These are phyloP conservation scores for Brachynemurus nebulosus DNA, from an alignment of 2,888 invertebrate species.

Conservation along the genomic window DNA sequence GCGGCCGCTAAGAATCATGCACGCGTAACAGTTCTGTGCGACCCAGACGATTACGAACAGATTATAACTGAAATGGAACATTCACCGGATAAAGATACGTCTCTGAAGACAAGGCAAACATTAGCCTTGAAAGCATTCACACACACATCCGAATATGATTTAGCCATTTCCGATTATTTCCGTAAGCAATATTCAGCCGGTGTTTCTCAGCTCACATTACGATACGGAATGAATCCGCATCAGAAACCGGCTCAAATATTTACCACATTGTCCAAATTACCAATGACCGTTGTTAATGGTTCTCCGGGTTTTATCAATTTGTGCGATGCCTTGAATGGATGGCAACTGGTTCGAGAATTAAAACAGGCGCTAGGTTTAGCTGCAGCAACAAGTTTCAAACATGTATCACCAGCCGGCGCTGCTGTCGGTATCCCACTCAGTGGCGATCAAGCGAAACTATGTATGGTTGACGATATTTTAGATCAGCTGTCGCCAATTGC, in stretches of 20 bases:
- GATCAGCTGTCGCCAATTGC: constrained; percentile 67
- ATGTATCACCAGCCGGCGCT: constrained; percentile 96
- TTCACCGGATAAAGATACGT: constrained; percentile 52
- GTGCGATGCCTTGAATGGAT: constrained; percentile 93
- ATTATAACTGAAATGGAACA: constrained; percentile 58
- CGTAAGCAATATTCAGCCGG: constrained; percentile 74
- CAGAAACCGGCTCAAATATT: constrained; percentile 92
- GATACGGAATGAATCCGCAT: constrained; percentile 98
- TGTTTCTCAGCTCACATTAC: constrained; percentile 64
- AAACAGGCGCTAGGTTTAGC: constrained; percentile 65
- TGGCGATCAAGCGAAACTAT: constrained; percentile 64
- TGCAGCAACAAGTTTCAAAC: constrained; percentile 94
- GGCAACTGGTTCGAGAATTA: constrained; percentile 89
- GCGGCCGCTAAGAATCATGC: constrained; percentile 97
- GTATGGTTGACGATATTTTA: constrained; percentile 81
- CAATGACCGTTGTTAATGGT: constrained; percentile 80
- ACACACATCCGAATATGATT: constrained; percentile 90
- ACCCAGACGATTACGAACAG: constrained; percentile 72
- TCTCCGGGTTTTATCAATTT: constrained; percentile 96
- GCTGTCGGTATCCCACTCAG: constrained; percentile 77
- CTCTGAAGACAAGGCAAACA: constrained; percentile 55
- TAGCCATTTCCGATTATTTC: constrained; percentile 90
- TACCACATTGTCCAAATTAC: constrained; percentile 63
- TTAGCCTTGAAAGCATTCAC: constrained; percentile 89
- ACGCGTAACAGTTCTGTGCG: constrained; percentile 87